phyloP scores from a whole-genome alignment of 2,888 invertebrate genomes.

The Meghimatium bilineatum region DNA sequence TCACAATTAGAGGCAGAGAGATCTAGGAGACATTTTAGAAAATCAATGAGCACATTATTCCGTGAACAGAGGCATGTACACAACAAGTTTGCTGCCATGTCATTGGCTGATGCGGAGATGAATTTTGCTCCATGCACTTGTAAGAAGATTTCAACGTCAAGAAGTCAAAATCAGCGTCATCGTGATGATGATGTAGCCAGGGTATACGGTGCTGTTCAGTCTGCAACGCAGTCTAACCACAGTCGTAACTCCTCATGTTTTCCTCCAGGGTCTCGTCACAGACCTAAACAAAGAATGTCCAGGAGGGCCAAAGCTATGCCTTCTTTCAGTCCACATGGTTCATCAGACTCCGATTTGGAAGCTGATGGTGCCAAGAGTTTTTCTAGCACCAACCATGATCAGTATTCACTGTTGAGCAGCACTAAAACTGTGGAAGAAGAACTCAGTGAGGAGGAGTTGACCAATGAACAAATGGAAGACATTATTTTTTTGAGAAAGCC shows the following conservation, averaged over 20 bases:
- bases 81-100: slow-evolving; percentile 47
- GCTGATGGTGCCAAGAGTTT: background rate
- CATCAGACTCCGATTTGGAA: slow-evolving; percentile 45
- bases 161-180: slow-evolving; percentile 10
- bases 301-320: slow-evolving; percentile 33
- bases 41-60: slow-evolving; percentile 12
- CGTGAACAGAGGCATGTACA: slow-evolving; percentile 36
- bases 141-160: slow-evolving; percentile 18
- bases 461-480: slow-evolving; percentile 49
- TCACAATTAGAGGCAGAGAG: background rate
- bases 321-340: slow-evolving; percentile 48
- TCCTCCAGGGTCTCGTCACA: slow-evolving; percentile 36
- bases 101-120: slow-evolving; percentile 35
- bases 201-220: slow-evolving; percentile 24
- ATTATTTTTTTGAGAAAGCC: slow-evolving; percentile 47
- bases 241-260: background rate
- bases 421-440: slow-evolving; percentile 50
- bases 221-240: background rate
- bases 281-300: slow-evolving; percentile 39
- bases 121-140: slow-evolving; percentile 40
- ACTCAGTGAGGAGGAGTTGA: slow-evolving; percentile 48
- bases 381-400: slow-evolving; percentile 2
- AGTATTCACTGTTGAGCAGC: slow-evolving; percentile 24
- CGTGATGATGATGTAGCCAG: slow-evolving; percentile 29
- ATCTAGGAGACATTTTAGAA: background rate